Evolutionary conservation across 2,113 vertebrate genomes (phyloP).

Genomic region (Brachyhypopomus gauderio): DNA sequence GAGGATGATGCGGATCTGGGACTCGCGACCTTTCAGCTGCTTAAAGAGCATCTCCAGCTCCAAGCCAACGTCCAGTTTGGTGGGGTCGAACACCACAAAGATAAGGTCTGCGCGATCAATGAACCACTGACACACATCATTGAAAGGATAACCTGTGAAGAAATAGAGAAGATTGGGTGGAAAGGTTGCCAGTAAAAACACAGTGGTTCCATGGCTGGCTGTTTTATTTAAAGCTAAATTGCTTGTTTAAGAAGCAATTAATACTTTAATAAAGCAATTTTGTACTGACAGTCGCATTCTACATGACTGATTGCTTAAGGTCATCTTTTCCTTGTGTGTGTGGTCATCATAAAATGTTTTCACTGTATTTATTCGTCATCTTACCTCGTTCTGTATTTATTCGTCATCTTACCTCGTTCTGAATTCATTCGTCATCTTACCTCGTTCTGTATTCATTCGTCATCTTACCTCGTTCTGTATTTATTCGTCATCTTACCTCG

Average conservation of each 20-base stretch:
- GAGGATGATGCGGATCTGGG: slow-evolving; percentile 96
- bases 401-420: slow-evolving; percentile 74
- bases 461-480: slow-evolving; percentile 74
- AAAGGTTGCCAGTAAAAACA: background rate
- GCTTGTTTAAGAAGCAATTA: no score
- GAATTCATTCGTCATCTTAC: slow-evolving; percentile 64
- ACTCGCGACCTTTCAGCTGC: slow-evolving; percentile 94
- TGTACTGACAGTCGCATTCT: no score
- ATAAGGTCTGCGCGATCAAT: slow-evolving; percentile 97
- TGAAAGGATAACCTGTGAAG: slow-evolving; percentile 93
- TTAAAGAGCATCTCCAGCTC: slow-evolving; percentile 96
- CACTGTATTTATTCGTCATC: background rate
- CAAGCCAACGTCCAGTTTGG: slow-evolving; percentile 94
- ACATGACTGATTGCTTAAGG: background rate
- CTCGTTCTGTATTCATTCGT: slow-evolving; percentile 55
- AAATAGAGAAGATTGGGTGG: slow-evolving; percentile 11
- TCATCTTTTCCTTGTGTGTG: background rate
- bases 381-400: slow-evolving; percentile 85
- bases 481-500: slow-evolving; percentile 71
- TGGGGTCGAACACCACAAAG: slow-evolving; percentile 96
- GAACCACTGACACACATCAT: slow-evolving; percentile 99
- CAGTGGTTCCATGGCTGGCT: no score
- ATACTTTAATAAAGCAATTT: no score
- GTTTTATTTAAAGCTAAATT: no score
- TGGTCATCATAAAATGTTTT: background rate